Evolutionary conservation across 2,797 vertebrate genomes (phyloP), one percentile per base, ranked within the genome.

Genomic region (Aulostomus chinensis): DNA sequence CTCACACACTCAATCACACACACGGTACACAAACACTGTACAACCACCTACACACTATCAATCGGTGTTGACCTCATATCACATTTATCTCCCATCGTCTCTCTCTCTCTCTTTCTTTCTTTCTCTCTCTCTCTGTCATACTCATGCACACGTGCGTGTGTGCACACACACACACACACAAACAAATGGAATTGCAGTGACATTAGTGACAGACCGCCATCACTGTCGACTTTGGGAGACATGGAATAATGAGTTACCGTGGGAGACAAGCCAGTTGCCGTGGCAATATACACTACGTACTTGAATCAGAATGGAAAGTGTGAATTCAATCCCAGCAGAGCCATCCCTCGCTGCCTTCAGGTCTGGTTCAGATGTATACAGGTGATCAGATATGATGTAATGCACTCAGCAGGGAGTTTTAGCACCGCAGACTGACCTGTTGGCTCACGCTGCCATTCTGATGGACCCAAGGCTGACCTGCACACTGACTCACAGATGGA

Each of bases 221-320:
- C 48, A 50, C 55, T n/a, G n/a, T n/a, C n/a, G n/a, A 58, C 63
- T 80, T 48, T 36, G 25, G 29, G 11, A 59, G 38, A 17, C 25
- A 15, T 31, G 55, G 58, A 49, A 56, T 70, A 74, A 46, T 57
- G 28, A 61, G 68, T 75, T 70, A 54, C 49, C 1, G 42, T 13
- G 10, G 60, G 51, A 69, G 68, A 72, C 4, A 4, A 68, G 42
- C 57, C 66, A 53, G 77, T 81, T 81, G 59, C 79, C 29, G 50
- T 82, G 69, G 83, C 60, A 68, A 86, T 83, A 53, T 53, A 57
- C 25, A 57, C 51, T 36, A 32, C 36, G 28, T 72, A 28, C 51
- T 54, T 2, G 33, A 74, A 51, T 68, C 59, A 32, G 36, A 33
- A 65, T 61, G 62, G 45, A 66, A 66, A 78, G 54, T 40, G 50